phyloP scores from a whole-genome alignment of 1,140 invertebrate genomes.

The Cydia strobilella region DNA sequence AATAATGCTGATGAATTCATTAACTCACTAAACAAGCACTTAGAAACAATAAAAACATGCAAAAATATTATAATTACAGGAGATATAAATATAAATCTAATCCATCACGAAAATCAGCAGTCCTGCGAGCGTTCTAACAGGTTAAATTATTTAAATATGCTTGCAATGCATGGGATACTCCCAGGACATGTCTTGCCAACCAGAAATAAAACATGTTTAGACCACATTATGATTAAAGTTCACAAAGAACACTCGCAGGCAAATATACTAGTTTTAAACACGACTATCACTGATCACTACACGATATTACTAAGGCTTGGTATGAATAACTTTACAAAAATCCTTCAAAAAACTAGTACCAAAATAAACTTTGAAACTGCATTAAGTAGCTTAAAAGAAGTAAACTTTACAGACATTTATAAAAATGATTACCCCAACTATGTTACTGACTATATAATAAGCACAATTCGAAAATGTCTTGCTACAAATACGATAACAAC shows the following conservation, averaged over 20 bases:
- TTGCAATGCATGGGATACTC: slow-evolving; percentile 37
- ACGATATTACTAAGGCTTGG: slow-evolving; percentile 34
- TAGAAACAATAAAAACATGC: slow-evolving; percentile 31
- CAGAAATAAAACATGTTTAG: slow-evolving; percentile 39
- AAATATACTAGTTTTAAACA: slow-evolving; percentile 38
- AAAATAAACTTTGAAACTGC: slow-evolving; percentile 12
- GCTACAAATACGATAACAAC: not conserved
- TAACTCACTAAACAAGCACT: slow-evolving; percentile 33
- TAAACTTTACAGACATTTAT: not conserved
- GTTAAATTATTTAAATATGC: slow-evolving; percentile 42
- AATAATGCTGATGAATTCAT: slow-evolving; percentile 40
- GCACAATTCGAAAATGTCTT: not conserved
- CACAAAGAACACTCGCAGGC: slow-evolving; percentile 33
- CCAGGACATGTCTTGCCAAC: slow-evolving; percentile 42
- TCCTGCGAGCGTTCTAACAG: slow-evolving; percentile 39
- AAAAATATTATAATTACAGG: too few species aligned
- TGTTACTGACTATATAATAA: not conserved
- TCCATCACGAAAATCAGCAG: slow-evolving; percentile 29
- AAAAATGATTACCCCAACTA: not conserved
- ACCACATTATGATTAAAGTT: slow-evolving; percentile 47
- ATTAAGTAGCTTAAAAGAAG: not conserved
- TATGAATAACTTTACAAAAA: not conserved
- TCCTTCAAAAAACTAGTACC: not conserved
- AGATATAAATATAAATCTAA: slow-evolving; percentile 49
- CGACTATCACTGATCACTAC: slow-evolving; percentile 39